A percentile compares a stretch with the other conserved stretches of the same genome.
These are phyloP conservation scores for Medauroidea extradentata DNA, from an alignment of 1,140 invertebrate species.

Conservation along the genomic window DNA sequence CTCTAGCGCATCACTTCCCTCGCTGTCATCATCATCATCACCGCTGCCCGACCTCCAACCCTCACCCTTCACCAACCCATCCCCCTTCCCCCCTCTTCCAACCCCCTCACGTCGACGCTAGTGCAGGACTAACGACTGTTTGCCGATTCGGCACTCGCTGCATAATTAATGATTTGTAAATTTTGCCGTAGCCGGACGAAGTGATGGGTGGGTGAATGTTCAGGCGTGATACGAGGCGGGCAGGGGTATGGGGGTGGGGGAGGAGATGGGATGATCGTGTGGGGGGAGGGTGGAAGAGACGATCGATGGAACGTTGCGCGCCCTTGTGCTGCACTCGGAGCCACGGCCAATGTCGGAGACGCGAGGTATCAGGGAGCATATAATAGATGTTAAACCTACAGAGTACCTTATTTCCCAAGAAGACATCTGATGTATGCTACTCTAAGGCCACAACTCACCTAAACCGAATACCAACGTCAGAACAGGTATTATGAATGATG, in stretches of 20 bases:
- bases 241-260: not conserved
- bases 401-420: too few relatives aligned
- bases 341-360: too few relatives aligned
- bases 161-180: conserved; percentile 11
- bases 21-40: too few relatives aligned
- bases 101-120: not conserved
- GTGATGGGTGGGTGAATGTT: not conserved
- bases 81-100: not conserved
- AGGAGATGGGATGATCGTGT: not conserved
- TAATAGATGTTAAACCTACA: too few relatives aligned
- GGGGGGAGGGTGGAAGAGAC: not conserved
- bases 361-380: too few relatives aligned
- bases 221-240: not conserved
- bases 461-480: too few relatives aligned
- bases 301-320: too few relatives aligned
- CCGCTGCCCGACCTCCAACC: not conserved
- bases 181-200: not conserved
- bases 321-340: too few relatives aligned
- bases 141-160: conserved; percentile 6
- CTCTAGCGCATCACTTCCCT: too few relatives aligned
- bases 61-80: not conserved
- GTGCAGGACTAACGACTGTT: conserved; percentile 2
- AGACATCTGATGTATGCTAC: too few relatives aligned
- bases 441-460: too few relatives aligned
- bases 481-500: too few relatives aligned